phyloP scores from a whole-genome alignment of 2,113 vertebrate genomes.

The Nanger granti region DNA sequence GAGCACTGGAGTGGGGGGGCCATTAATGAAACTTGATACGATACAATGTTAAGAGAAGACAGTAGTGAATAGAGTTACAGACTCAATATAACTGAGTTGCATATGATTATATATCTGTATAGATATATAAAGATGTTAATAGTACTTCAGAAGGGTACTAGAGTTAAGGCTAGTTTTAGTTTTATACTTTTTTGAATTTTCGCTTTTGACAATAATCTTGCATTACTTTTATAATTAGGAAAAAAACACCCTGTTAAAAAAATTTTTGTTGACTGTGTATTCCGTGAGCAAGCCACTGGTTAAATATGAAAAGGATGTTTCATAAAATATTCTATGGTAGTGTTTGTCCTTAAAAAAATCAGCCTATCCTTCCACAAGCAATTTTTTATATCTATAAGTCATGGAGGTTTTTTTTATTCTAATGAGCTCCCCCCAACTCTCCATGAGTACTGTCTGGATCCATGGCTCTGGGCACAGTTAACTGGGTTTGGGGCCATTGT shows the following conservation, averaged over 20 bases:
- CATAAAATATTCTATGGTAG: background rate
- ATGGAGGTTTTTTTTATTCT: background rate
- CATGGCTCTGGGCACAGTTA: background rate
- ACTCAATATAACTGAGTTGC: background rate
- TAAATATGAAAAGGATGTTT: background rate
- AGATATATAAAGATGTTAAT: background rate
- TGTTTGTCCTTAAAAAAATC: background rate
- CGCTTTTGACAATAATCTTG: too few relatives aligned
- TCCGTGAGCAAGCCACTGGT: background rate
- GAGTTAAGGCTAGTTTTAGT: background rate
- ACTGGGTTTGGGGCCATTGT: background rate
- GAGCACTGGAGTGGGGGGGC: too few relatives aligned
- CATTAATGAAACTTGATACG: accelerated
- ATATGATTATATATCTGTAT: background rate
- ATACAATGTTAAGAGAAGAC: background rate
- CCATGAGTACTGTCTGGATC: background rate
- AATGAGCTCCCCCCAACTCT: background rate
- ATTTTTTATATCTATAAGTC: background rate
- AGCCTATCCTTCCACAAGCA: background rate
- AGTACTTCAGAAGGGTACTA: background rate
- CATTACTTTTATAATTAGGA: background rate
- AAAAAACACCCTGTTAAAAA: background rate
- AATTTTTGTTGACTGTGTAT: background rate
- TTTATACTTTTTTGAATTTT: too few relatives aligned
- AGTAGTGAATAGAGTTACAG: background rate